phyloP scores from a whole-genome alignment of 2,888 invertebrate species.

The Ichneumoninae sp. region DNA sequence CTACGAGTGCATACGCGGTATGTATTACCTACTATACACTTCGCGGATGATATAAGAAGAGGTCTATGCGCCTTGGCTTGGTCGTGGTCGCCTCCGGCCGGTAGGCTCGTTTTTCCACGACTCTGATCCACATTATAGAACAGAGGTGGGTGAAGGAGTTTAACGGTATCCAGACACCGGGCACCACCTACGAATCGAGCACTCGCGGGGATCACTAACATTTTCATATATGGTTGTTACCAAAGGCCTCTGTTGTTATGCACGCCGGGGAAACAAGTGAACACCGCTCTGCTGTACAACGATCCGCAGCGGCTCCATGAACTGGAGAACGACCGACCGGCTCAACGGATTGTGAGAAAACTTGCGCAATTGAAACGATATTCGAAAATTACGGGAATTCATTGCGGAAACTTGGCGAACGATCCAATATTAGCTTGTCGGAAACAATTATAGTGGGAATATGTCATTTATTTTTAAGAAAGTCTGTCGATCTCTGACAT shows the following conservation, averaged over 20 bases:
- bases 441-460: not conserved
- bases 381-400: conserved; percentile 11
- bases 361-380: conserved; percentile 12
- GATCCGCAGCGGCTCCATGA: conserved; percentile 18
- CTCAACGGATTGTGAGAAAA: conserved; percentile 24
- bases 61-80: conserved; percentile 21
- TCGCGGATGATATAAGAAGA: conserved; percentile 59
- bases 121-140: conserved; percentile 74
- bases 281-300: not conserved
- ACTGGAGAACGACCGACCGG: not conserved
- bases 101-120: conserved; percentile 41
- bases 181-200: conserved; percentile 69
- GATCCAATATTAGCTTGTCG: not conserved
- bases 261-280: conserved; percentile 6
- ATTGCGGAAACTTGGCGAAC: conserved; percentile 4
- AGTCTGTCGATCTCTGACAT: not conserved
- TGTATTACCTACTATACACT: conserved; percentile 21
- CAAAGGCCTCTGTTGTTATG: conserved; percentile 36
- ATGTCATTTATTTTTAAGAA: not conserved
- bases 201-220: conserved; percentile 67
- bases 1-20: conserved; percentile 15
- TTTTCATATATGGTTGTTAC: conserved; percentile 71
- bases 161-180: conserved; percentile 65
- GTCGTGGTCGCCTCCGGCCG: conserved; percentile 26
- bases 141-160: conserved; percentile 75